phyloP scores from a whole-genome alignment of 2,888 invertebrate species.

The Malthinus seriepunctatus region DNA sequence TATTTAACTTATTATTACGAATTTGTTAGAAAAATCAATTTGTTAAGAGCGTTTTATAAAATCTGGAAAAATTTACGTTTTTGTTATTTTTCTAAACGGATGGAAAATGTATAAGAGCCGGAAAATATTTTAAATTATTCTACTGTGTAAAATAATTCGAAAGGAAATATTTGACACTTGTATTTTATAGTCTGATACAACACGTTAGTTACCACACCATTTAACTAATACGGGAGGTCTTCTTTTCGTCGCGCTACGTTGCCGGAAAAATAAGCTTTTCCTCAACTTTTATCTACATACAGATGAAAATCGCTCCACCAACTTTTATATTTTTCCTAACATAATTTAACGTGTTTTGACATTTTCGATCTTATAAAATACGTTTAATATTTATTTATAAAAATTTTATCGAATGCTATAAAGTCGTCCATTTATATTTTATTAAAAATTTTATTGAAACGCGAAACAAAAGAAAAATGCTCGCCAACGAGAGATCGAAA shows the following conservation, averaged over 20 bases:
- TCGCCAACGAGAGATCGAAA: too few relatives aligned
- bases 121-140: constrained; percentile 21
- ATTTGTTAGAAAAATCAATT: constrained; percentile 1
- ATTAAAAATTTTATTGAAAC: neutral
- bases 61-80: too few relatives aligned
- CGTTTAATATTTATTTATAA: constrained; percentile 1
- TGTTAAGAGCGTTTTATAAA: too few relatives aligned
- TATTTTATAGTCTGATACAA: constrained; percentile 27
- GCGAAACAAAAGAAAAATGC: too few relatives aligned
- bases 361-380: constrained; percentile 39
- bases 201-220: constrained; percentile 33
- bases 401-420: neutral
- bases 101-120: neutral
- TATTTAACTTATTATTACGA: constrained; percentile 18
- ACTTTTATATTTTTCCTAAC: constrained; percentile 38
- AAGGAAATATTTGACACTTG: constrained; percentile 21
- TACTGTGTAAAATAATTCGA: constrained; percentile 24
- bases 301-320: constrained; percentile 26
- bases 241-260: constrained; percentile 16
- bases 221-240: constrained; percentile 30
- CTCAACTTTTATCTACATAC: constrained; percentile 19
- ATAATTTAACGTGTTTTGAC: constrained; percentile 40
- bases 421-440: too few relatives aligned
- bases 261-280: constrained; percentile 14
- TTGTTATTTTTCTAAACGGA: constrained; percentile 4